Conservation (phyloP, 1,140 invertebrate species). For the Neodiprion fabricii region DNA sequence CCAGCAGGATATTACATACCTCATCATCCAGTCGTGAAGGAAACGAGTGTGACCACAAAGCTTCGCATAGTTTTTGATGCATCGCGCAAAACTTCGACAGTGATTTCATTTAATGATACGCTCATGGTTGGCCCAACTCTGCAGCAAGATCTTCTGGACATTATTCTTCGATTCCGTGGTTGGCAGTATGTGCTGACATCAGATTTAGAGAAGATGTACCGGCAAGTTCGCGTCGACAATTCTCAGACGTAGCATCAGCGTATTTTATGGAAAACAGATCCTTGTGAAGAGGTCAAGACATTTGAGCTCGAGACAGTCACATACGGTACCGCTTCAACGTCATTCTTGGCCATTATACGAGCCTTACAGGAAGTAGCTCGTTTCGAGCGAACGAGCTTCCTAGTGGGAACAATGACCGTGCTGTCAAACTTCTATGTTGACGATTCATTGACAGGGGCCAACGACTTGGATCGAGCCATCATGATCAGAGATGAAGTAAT, state of each 20-base stretch:
- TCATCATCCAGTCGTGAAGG: constrained; percentile 29
- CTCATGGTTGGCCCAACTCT: no score
- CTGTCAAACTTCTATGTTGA: constrained; percentile 49
- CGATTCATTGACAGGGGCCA: constrained; percentile 34
- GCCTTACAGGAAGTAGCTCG: constrained; percentile 40
- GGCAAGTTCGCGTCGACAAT: no score
- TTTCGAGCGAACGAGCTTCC: constrained; percentile 37
- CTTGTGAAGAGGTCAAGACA: not conserved
- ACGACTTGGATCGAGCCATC: constrained; percentile 19
- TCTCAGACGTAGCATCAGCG: no score
- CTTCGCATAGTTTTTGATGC: constrained; percentile 26
- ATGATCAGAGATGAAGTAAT: constrained; percentile 29
- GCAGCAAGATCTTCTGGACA: no score
- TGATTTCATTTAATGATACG: constrained; percentile 11
- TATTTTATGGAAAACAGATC: not conserved
- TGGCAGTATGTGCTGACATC: no score
- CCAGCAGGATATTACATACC: constrained; percentile 21
- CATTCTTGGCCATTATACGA: constrained; percentile 28
- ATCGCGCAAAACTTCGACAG: constrained; percentile 16
- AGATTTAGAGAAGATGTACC: no score
- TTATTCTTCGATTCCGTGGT: no score
- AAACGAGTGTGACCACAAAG: constrained; percentile 24
- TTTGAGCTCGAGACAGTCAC: constrained; percentile 30
- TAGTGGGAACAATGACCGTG: constrained; percentile 36
- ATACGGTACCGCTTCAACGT: constrained; percentile 27